Base-by-base conservation (phyloP, 1,140 invertebrate genomes). In the Vanessa tameamea region DNA sequence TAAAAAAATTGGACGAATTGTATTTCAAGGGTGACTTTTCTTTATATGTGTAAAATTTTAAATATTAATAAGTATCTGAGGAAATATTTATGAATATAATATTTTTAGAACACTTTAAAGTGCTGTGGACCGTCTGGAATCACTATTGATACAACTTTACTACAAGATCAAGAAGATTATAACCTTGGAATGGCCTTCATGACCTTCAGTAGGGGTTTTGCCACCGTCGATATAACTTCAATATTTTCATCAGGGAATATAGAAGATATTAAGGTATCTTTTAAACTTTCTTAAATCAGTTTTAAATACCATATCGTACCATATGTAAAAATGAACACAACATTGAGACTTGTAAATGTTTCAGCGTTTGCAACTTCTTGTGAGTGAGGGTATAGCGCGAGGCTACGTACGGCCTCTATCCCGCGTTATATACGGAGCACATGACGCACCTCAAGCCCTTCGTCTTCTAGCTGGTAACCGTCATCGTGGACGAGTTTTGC, bases 401-500 rank as follows among this genome's bases (percentile, higher is more conserved):
- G 88, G 87, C 1, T 82, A 80, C 67, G 88, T 90, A 1, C 80
- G 84, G 13, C 88, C 88, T 0, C 50, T 88, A 26, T 73, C 85
- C 1, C 82, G 88, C 11, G 76, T 86, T 1, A 75, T 75, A 9
- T 88, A 81, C 57, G 53, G 64, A 3, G 73, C 82, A 0, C 37
- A 65, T 0, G 82, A 85, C 1, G 81, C 66, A 6, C 0, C 77
- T 12, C 73, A 78, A 8, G 87, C 84, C 0, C 80, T 85, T 69
- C 75, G 77, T 0, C 68, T 88, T 14, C 14, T 48, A 13, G 78
- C 80, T 0, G 69, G 69, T 15, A 83, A 77, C 31, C 57, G 64
- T 3, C 82, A 87, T 50, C 78, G 77, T 4, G 82, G 85, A 7
- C 75, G 82, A 0, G 82, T 82, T 14, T 70, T 87, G 15, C 57